A percentile compares a stretch with the other conserved stretches of the same genome.
Conservation (phyloP, 2,888 invertebrate genomes). For the Oconnorella tubifera region DNA sequence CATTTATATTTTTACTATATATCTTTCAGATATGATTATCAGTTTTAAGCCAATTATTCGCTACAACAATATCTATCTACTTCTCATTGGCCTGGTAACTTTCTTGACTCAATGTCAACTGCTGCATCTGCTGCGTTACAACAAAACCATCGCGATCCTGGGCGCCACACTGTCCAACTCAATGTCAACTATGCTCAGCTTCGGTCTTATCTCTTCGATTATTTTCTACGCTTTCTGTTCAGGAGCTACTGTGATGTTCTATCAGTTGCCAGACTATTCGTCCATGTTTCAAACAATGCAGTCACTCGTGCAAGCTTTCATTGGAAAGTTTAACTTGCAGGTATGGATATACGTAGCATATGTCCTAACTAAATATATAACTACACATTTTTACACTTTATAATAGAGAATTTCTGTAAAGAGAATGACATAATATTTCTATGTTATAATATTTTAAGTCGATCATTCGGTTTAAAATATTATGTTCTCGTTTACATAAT, state of each 20-base stretch:
- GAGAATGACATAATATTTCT: too few species aligned
- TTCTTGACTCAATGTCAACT: conserved; percentile 18
- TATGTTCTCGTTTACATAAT: too few species aligned
- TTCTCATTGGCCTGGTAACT: conserved; percentile 5
- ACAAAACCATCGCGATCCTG: conserved; percentile 14
- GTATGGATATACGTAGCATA: too few species aligned
- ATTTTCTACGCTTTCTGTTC: conserved; percentile 2
- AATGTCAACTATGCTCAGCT: background rate
- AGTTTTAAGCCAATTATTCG: background rate
- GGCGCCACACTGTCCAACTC: conserved; percentile 6
- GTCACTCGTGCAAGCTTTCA: conserved; percentile 5
- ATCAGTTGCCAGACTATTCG: background rate
- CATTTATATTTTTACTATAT: too few species aligned
- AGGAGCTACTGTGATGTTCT: conserved; percentile 11
- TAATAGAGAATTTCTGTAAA: too few species aligned
- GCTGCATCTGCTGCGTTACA: conserved; percentile 23
- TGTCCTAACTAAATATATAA: too few species aligned
- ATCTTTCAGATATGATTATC: background rate
- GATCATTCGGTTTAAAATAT: too few species aligned
- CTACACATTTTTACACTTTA: too few species aligned
- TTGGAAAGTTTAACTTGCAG: conserved; percentile 15
- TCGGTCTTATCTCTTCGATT: conserved; percentile 1
- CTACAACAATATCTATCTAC: conserved; percentile 8
- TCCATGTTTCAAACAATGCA: background rate
- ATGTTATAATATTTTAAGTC: too few species aligned